Conservation (phyloP, 2,113 vertebrate species). For the Motacilla tschutschensis region DNA sequence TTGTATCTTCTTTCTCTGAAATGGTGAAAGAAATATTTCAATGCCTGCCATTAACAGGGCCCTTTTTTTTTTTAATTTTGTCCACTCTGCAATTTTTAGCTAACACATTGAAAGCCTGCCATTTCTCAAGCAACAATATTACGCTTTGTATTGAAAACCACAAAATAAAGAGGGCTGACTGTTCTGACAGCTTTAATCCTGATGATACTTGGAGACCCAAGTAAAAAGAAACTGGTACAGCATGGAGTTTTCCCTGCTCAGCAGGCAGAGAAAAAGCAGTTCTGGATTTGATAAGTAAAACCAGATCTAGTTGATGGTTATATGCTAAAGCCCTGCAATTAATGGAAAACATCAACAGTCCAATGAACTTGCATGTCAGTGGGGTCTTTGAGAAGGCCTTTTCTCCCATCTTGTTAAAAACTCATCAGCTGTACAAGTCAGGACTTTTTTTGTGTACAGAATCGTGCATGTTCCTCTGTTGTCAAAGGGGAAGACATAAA, state of each 20-base stretch:
- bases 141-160: conserved; percentile 53
- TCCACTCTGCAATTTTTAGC: conserved; percentile 2
- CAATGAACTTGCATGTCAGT: conserved; percentile 32
- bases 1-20: neutral
- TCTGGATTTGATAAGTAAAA: conserved; percentile 79
- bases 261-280: conserved; percentile 68
- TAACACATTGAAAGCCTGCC: conserved; percentile 23
- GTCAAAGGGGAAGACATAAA: neutral
- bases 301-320: conserved; percentile 67
- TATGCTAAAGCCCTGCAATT: conserved; percentile 65
- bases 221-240: conserved; percentile 62
- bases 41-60: neutral
- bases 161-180: conserved; percentile 54
- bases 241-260: conserved; percentile 53
- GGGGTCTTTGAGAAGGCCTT: conserved; percentile 23
- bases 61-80: conserved; percentile 14
- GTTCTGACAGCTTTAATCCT: conserved; percentile 59
- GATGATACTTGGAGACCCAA: conserved; percentile 41
- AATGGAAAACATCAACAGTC: conserved; percentile 64
- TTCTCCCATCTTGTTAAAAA: conserved; percentile 65
- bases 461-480: neutral
- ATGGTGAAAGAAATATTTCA: conserved; percentile 39
- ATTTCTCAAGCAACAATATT: conserved; percentile 41
- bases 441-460: neutral
- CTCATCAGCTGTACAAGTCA: conserved; percentile 26